Evolutionary conservation across 2,888 invertebrate species (phyloP), one percentile per base, ranked within the genome.

Genomic region (Nephrotoma flavescens): DNA sequence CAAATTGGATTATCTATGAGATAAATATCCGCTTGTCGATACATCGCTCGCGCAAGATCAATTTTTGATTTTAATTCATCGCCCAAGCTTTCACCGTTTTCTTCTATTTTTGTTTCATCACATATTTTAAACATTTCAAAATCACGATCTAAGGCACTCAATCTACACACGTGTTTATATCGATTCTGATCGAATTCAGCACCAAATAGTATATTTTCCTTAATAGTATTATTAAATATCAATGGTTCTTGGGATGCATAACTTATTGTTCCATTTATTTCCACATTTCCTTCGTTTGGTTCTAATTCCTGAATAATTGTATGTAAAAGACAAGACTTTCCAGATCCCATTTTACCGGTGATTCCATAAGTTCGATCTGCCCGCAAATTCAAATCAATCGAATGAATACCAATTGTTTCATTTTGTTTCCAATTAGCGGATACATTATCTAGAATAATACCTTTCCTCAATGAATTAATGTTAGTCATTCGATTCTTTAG

Each of bases 51-150:
- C 4, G 94, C 95, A 86, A 96, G 91, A 89, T 94, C 94, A 86
- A 96, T 93, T 88, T 96, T 91, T 1, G 95, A 95, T 88, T 94
- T 93, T 91, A 95, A 95, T 19, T 95, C 95, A 11, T 95, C 95
- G 89, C 94, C 94, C 45, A 95, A 90, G 87, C 93, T 15, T n/a
- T 42, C 9, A 2, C 6, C 83, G n/a, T 41, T 41, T 84, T 95
- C 95, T 9, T 94, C 92, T n/a, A 92, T 91, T 71, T 90, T 87
- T 0, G 92, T 92, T 87, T 89, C 89, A 88, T 92, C 92, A 4
- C 91, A 90, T 44, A 90, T 88, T 92, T 88, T 95, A 92, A 89
- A 94, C 89, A 86, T 94, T 93, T 92, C 91, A 87, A 95, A 92
- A 90, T 95, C 95, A 89, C 90, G 90, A 87, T 92, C 90, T 86